Base-by-base conservation (phyloP, 2,888 invertebrate species). In the Eristalis arbustorum region DNA sequence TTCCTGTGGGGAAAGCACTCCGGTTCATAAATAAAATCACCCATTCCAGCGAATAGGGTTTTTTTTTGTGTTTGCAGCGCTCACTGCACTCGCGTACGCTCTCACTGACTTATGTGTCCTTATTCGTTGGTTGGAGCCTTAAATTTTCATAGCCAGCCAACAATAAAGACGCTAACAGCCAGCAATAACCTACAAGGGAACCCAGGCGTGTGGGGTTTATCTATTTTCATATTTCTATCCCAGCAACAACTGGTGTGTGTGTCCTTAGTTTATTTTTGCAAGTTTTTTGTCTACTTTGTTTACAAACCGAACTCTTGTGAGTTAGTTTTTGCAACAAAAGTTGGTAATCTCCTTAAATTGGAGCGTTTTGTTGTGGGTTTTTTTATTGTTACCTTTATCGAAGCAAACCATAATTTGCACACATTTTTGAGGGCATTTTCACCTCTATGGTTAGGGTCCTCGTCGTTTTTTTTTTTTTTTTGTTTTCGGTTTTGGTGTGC, bases 331-430 rank as follows among this genome's bases (percentile, higher is more conserved):
- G 63, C 78, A 72, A 64, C 71, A 83, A 83, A 22, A 87, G 78
- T 87, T 87, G 74, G 74, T 87, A 87, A 87, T 87, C 87, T 82
- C 62, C 78, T 78, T 87, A 87, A 82, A 87, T 87, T 87, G 82
- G 28, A 82, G 49, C 85, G 74, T 73, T 85, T 85, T 85, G 77
- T 82, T 81, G 34, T 82, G 74, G 82, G 82, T 73, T 81, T 82
- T 82, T 82, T 67, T 81, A 67, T 63, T 71, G 66, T 75, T 56
- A 23, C 23, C 23, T 11, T 11, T 31, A 37, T 22, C 42, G 31
- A 49, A 31, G 34, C 62, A 49, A 13, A 28, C 11, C 68, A 64
- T 85, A 40, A 85, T 85, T 85, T 85, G 81, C 81, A 81, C 81
- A 85, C 81, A 77, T 81, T 77, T 85, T 59, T 64, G 72, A 72